phyloP scores from a whole-genome alignment of 2,888 invertebrate genomes.

The Cistogaster globosa region DNA sequence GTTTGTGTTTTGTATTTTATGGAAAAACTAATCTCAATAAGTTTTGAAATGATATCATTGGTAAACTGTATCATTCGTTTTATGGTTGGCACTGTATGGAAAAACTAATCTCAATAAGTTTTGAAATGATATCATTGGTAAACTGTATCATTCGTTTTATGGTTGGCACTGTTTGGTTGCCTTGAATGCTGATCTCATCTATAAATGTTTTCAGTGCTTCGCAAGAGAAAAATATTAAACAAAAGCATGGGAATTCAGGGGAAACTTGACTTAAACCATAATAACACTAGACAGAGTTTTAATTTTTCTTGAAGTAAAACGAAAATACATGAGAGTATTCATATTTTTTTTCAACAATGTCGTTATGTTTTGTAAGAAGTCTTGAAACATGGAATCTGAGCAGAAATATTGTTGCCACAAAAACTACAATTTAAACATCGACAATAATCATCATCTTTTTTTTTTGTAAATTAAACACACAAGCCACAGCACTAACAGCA shows the following conservation, averaged over 20 bases:
- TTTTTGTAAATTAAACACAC: slow-evolving; percentile 66
- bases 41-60: slow-evolving; percentile 66
- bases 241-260: slow-evolving; percentile 57
- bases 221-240: slow-evolving; percentile 16
- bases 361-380: slow-evolving; percentile 54
- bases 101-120: slow-evolving; percentile 68
- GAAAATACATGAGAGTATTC: slow-evolving; percentile 64
- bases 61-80: slow-evolving; percentile 36
- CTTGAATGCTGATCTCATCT: slow-evolving; percentile 68
- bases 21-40: slow-evolving; percentile 66
- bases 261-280: slow-evolving; percentile 60
- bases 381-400: slow-evolving; percentile 4
- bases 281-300: slow-evolving; percentile 65
- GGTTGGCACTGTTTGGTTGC: slow-evolving; percentile 21
- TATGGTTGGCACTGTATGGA: slow-evolving; percentile 43
- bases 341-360: slow-evolving; percentile 54
- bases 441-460: slow-evolving; percentile 59
- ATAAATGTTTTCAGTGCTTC: slow-evolving; percentile 49
- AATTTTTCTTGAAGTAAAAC: slow-evolving; percentile 40
- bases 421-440: slow-evolving; percentile 51
- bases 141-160: slow-evolving; percentile 27
- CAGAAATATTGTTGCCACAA: slow-evolving; percentile 50
- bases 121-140: slow-evolving; percentile 63
- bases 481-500: slow-evolving; percentile 60
- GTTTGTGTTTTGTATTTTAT: slow-evolving; percentile 49